Evolutionary conservation across 2,113 vertebrate species (phyloP), one percentile per base, ranked within the genome.

Genomic region (Isurus oxyrinchus): DNA sequence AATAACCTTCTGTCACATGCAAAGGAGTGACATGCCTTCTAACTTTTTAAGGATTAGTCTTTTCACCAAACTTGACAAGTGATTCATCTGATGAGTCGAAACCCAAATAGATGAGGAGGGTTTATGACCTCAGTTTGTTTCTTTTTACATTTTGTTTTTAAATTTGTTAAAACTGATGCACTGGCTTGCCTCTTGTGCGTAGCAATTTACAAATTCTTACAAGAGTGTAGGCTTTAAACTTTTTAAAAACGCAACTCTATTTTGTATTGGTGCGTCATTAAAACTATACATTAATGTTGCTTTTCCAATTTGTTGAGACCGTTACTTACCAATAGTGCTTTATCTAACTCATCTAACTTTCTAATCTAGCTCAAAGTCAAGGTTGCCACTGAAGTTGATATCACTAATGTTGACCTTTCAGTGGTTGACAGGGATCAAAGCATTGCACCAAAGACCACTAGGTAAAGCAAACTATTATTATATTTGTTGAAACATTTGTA

Each of bases 361-460:
- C 25, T 76, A 44, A 67, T 95, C 66, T 95, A 99, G 99, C 98
- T 99, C 16, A 99, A 99, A 98, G 98, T 99, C 57, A 99, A 99
- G 97, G 99, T 99, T 96, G 99, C 99, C 96, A 99, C 99, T 3
- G 99, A 99, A 97, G 99, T 99, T 96, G 98, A 99, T 10, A 98
- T 99, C 96, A 98, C 98, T 67, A 99, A 99, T 96, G 99, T 99
- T 69, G 99, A 99, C 97, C 98, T 99, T 96, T 99, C 99, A 96
- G 98, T 99, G 0, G 99, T 99, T 97, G 99, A 99, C 97, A 99
- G 99, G 97, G 99, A 99, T 97, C 99, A 99, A 98, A 99, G 99
- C 97, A 99, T 99, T 79, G 99, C 99, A 0, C 99, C 99, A 94
- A 99, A 99, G 97, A 99, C 99, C 35, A 98, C 98, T 61, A 98